Base-by-base conservation (phyloP, 2,888 invertebrate species). In the Drosophila glabriapex region DNA sequence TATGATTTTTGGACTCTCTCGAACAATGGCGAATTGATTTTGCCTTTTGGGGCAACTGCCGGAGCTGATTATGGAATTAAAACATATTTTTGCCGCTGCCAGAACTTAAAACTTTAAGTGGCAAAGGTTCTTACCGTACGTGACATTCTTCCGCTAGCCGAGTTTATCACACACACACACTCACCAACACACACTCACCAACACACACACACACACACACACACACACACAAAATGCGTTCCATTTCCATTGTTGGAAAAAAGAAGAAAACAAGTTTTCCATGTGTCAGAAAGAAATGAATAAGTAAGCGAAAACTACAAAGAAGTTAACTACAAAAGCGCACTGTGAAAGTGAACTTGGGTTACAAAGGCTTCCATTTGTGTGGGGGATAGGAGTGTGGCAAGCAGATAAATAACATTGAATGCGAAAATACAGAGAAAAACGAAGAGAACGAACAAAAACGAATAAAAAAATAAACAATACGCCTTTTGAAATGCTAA, bases 401-500 rank as follows among this genome's bases (percentile, higher is more conserved):
- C 74, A 73, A 69, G 73, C 83, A 85, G 86, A 85, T 85, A 85
- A 85, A 85, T 87, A 85, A 82, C 85, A 87, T 87, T 82, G 76
- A 73, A 84, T 84, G 83, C 76, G 80, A 73, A 87, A 76, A 73
- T 61, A 80, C 73, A 64, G 73, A 73, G 69, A 63, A 73, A 68
- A 61, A 62, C 25, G 56, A 60, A 59, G 35, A 52, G 46, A 37
- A 25, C 41, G 52, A 39, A 71, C 68, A 74, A 68, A 75, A 56
- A 46, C 22, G 25, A 25, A 46, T 25, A 25, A 29, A 61, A 80
- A 71, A 80, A 75, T 75, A 82, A 82, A 87, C 87, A 87, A 86
- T 86, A 85, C 83, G 86, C 82, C 89, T 87, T 88, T 88, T 88
- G 87, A 89, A 88, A 88, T 88, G 88, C 87, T 88, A 88, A 89